Base-by-base conservation (phyloP, 2,113 vertebrate genomes). In the Chamaea fasciata region DNA sequence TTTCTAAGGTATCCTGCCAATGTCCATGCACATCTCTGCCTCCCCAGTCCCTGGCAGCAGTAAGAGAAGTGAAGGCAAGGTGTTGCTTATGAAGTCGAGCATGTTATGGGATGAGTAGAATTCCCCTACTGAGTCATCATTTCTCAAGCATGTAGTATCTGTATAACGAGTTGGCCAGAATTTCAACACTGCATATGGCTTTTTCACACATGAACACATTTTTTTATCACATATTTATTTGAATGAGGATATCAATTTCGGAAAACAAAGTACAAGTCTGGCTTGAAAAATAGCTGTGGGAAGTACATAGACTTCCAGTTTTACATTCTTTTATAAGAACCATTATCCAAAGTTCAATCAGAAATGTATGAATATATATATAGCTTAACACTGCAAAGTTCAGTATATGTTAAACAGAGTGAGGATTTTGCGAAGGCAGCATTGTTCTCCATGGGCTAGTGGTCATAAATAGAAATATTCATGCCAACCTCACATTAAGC, bases 131-230 rank as follows among this genome's bases (percentile, higher is more conserved):
- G 89, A 97, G 67, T 89, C 93, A 95, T 87, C n/a, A 55, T 71
- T 95, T 95, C 41, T 73, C 19, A 1, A 78, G 64, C 60, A 63
- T 75, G 83, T 50, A 94, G 62, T 89, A 92, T 64, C 91, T 85
- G 62, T 42, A 82, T 79, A 96, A 84, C 41, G 33, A 94, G 81
- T 91, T 95, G 95, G 83, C 60, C 91, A 87, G 74, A 95, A 95
- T 87, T 91, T 92, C 69, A 87, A 27, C 89, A 69, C 87, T 76
- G 89, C 94, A 92, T 94, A 95, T 91, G 81, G 81, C 91, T 94
- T 97, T 95, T 95, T 92, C 94, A 94, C 87, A 95, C 94, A 95
- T 73, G 77, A 94, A 83, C 91, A 94, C 94, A 73, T 94, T 95
- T 92, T 92, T 92, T 89, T 85, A 94, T 94, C 33, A 15, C 70